Evolutionary conservation across 2,113 vertebrate genomes (phyloP).

Genomic region (Scalopus aquaticus): DNA sequence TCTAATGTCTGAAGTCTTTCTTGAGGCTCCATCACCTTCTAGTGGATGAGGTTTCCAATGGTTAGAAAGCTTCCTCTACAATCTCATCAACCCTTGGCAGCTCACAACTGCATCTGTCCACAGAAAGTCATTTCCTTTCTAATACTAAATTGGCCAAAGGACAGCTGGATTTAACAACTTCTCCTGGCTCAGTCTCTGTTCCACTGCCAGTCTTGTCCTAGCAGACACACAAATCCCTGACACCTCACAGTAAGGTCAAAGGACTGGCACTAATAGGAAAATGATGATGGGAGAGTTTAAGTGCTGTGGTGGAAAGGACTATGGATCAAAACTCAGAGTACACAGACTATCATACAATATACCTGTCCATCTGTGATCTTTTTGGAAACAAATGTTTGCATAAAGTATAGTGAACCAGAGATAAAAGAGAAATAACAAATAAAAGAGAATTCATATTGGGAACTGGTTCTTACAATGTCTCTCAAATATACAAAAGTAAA

Average conservation of each 20-base stretch:
- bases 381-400: slow-evolving; percentile 21
- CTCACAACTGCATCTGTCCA: neutral
- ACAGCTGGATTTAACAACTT: neutral
- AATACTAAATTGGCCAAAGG: neutral
- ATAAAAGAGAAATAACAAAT: neutral
- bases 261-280: neutral
- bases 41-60: neutral
- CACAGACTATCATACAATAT: neutral
- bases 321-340: neutral
- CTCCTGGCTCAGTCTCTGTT: neutral
- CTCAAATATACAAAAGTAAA: slow-evolving; percentile 25
- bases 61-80: neutral
- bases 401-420: neutral
- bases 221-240: neutral
- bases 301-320: neutral
- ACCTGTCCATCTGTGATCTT: neutral
- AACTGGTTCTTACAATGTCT: slow-evolving; percentile 1
- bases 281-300: neutral
- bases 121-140: slow-evolving; percentile 14
- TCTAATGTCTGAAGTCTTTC: neutral
- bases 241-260: neutral
- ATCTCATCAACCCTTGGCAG: neutral
- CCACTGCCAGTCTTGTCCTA: neutral
- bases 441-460: neutral
- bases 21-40: neutral